phyloP scores from a whole-genome alignment of 2,113 vertebrate species.

The Oryzias javanicus region DNA sequence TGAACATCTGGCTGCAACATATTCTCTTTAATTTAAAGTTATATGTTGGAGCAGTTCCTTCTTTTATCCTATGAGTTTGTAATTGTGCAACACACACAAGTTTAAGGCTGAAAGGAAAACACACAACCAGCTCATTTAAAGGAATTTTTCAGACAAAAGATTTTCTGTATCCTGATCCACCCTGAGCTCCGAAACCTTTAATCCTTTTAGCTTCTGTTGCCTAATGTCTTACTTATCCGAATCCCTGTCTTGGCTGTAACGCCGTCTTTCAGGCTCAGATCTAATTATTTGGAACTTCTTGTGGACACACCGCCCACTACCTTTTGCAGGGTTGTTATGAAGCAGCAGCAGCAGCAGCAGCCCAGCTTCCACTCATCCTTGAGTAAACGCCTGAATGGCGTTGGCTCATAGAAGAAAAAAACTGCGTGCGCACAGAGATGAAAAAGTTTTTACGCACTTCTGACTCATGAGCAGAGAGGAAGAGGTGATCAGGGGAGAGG shows the following conservation, averaged over 20 bases:
- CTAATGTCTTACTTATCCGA: not conserved
- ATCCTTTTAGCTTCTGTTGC: not conserved
- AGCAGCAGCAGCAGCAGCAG: not conserved
- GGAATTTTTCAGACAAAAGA: no score
- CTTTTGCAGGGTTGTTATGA: conserved; percentile 36
- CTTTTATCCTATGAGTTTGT: no score
- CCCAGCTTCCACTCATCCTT: conserved; percentile 43
- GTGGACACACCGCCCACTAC: conserved; percentile 36
- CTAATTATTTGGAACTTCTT: conserved; percentile 22
- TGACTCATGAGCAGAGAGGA: conserved; percentile 64
- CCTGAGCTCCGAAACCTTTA: not conserved
- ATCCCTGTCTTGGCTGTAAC: conserved; percentile 1
- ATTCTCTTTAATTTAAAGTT: no score
- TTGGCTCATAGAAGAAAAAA: conserved; percentile 35
- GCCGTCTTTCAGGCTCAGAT: conserved; percentile 17
- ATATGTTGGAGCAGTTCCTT: no score
- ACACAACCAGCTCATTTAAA: no score
- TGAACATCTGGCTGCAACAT: no score
- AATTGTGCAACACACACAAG: no score
- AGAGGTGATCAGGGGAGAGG: conserved; percentile 14
- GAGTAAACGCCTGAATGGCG: conserved; percentile 52
- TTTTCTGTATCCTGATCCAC: not conserved
- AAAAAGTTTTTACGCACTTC: conserved; percentile 55
- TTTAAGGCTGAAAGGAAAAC: no score
- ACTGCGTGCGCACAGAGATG: conserved; percentile 28